Percentiles rank a stretch among this genome's conserved stretches.
Evolutionary conservation across 2,113 vertebrate species (phyloP).

Genomic region (Cyprinodon variegatus): DNA sequence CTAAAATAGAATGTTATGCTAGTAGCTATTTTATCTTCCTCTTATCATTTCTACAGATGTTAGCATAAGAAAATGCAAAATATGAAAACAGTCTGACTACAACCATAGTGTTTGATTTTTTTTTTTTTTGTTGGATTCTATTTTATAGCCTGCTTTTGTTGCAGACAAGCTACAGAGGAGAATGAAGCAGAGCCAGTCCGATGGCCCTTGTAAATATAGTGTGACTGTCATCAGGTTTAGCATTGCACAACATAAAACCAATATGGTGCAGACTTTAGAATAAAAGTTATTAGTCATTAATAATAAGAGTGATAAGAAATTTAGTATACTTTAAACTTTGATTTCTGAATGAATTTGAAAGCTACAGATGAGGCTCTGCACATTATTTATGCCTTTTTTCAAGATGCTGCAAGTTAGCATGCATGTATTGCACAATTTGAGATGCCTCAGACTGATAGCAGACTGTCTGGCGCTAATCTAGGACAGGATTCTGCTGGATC

Average conservation of each 20-base stretch:
- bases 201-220: background rate
- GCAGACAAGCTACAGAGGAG: background rate
- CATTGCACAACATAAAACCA: background rate
- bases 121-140: background rate
- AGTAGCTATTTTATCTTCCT: no score
- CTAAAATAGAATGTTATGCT: background rate
- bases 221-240: background rate
- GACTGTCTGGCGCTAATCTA: constrained; percentile 1
- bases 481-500: background rate
- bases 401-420: background rate
- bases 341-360: background rate
- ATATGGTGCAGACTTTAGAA: background rate
- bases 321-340: background rate
- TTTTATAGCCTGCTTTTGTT: background rate
- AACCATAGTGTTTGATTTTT: background rate
- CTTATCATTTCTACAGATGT: background rate
- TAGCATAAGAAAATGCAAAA: background rate
- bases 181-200: background rate
- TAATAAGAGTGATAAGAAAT: background rate
- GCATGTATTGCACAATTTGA: background rate
- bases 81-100: background rate
- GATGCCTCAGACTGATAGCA: constrained; percentile 2
- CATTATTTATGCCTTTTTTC: background rate
- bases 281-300: background rate
- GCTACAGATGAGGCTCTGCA: background rate